These are phyloP conservation scores for Babyrousa celebensis DNA, from an alignment of 2,797 vertebrate species.

Conservation along the genomic window DNA sequence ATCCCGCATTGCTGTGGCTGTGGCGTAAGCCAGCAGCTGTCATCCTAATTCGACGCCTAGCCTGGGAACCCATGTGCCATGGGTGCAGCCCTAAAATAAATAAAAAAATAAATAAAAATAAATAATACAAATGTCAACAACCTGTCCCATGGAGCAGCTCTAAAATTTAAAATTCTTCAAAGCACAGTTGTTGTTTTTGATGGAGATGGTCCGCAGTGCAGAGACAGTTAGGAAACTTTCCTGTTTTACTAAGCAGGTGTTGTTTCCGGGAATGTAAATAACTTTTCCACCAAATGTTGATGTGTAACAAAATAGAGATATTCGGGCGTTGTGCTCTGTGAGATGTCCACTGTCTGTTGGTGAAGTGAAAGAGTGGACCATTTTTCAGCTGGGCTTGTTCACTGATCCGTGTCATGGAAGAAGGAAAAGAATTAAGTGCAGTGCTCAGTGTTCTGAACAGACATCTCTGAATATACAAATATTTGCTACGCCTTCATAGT, in stretches of 20 bases:
- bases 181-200: slow-evolving; percentile 24
- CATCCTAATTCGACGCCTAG: too few species aligned
- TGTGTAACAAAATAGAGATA: background rate
- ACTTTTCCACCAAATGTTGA: slow-evolving; percentile 12
- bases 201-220: background rate
- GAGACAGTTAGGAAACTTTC: background rate
- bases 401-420: background rate
- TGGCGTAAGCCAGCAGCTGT: too few species aligned
- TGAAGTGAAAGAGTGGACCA: background rate
- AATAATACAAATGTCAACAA: background rate
- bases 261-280: slow-evolving; percentile 30
- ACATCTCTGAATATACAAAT: slow-evolving; percentile 27
- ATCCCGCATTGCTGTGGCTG: too few species aligned
- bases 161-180: slow-evolving; percentile 39
- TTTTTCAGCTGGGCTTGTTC: slow-evolving; percentile 22
- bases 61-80: too few species aligned
- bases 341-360: background rate
- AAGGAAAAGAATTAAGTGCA: background rate
- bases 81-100: too few species aligned
- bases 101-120: background rate
- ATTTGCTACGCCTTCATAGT: slow-evolving; percentile 34
- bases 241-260: background rate
- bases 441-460: background rate
- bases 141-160: background rate
- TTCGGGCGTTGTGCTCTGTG: background rate